Percentiles rank a stretch among this genome's conserved stretches.
These are phyloP conservation scores for Aplidium turbinatum DNA, from an alignment of 23 tunicate species.

Conservation along the genomic window DNA sequence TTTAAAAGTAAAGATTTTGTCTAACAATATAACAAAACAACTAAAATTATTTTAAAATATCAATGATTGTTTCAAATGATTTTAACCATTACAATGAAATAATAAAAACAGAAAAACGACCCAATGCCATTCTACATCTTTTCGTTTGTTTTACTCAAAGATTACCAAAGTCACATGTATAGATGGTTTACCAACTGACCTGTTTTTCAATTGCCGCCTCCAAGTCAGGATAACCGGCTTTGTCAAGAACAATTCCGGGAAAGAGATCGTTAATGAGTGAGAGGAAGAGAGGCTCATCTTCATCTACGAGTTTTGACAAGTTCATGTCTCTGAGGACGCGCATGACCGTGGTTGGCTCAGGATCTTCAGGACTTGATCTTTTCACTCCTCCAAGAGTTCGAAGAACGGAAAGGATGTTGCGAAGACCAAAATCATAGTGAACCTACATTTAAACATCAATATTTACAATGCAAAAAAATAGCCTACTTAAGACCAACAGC, in stretches of 20 bases:
- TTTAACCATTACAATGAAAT: no score
- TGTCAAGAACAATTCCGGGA: constrained; percentile 88
- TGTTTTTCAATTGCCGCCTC: constrained; percentile 96
- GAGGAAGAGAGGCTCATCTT: constrained; percentile 99
- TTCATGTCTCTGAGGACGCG: constrained; percentile 99
- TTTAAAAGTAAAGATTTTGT: no score
- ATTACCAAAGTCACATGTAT: no score
- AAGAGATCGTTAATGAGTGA: constrained; percentile 99
- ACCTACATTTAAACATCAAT: constrained; percentile 46
- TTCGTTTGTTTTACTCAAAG: no score
- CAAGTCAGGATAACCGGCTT: constrained; percentile 96
- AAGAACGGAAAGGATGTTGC: constrained; percentile 97
- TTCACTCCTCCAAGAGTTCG: constrained; percentile 98
- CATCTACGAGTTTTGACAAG: constrained; percentile 99
- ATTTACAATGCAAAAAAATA: not conserved
- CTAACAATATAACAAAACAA: no score
- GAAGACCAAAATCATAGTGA: constrained; percentile 99
- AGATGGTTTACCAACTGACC: no score
- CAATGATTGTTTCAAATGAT: no score
- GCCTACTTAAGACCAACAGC: not conserved
- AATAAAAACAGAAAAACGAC: no score
- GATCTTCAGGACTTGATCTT: constrained; percentile 90
- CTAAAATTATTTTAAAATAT: no score
- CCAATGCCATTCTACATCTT: no score
- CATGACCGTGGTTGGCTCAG: constrained; percentile 95